These are phyloP conservation scores for Bembecia ichneumoniformis DNA, from an alignment of 2,888 invertebrate species.

Conservation along the genomic window DNA sequence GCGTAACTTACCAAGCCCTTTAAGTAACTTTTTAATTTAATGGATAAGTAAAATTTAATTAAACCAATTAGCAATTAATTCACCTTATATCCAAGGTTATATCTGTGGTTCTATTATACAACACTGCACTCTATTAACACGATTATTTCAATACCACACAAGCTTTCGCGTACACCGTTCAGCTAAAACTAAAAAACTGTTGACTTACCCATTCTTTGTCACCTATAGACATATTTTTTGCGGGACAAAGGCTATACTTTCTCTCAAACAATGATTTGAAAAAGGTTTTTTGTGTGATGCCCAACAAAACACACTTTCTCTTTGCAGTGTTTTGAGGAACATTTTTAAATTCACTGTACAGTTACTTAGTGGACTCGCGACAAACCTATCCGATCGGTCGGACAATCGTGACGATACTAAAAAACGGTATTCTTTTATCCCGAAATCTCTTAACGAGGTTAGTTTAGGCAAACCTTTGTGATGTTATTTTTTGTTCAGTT, in stretches of 20 bases:
- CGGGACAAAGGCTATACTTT: conserved; percentile 54
- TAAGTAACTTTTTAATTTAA: no score
- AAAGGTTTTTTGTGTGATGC: conserved; percentile 40
- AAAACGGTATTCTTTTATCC: conserved; percentile 70
- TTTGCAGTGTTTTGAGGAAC: conserved; percentile 32
- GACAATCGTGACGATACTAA: conserved; percentile 69
- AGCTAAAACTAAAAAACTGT: conserved; percentile 56
- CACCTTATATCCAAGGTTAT: no score
- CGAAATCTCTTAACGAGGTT: conserved; percentile 71
- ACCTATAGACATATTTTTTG: conserved; percentile 40
- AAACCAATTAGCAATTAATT: no score
- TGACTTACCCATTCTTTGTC: conserved; percentile 36
- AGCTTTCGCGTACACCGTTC: conserved; percentile 43
- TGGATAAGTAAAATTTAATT: no score
- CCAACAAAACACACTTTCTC: conserved; percentile 56
- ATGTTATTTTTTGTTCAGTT: conserved; percentile 61
- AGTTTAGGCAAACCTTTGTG: conserved; percentile 72
- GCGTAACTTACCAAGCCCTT: no score
- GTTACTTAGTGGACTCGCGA: conserved; percentile 38
- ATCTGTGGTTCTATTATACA: not conserved
- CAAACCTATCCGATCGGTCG: conserved; percentile 64
- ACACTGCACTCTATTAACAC: not conserved
- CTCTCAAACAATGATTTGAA: conserved; percentile 53
- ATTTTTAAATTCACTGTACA: conserved; percentile 26
- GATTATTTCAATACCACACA: conserved; percentile 31